Conservation (phyloP, 2,888 invertebrate genomes). For the Parnassius smintheus region DNA sequence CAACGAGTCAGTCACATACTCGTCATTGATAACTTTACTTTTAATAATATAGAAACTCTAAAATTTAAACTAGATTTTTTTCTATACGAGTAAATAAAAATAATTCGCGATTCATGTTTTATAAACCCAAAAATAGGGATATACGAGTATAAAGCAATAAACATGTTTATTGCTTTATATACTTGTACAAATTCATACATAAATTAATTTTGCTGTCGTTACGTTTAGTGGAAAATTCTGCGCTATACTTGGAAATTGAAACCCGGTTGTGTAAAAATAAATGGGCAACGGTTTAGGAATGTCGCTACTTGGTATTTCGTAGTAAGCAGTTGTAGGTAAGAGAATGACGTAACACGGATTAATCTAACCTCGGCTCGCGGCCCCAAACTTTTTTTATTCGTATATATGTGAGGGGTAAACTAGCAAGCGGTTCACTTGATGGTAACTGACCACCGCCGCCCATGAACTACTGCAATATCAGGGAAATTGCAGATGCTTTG, state of each 20-base stretch:
- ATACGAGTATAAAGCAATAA: not conserved
- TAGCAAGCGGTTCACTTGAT: no score
- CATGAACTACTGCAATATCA: no score
- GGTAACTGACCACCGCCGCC: no score
- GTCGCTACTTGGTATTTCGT: constrained; percentile 24
- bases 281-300: constrained; percentile 10
- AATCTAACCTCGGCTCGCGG: constrained; percentile 1
- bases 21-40: no score
- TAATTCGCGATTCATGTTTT: no score
- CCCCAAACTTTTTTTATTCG: not conserved
- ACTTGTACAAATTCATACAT: constrained; percentile 3
- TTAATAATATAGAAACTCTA: no score
- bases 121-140: no score
- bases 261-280: constrained; percentile 14
- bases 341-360: constrained; percentile 29
- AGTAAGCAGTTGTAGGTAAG: constrained; percentile 19
- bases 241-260: constrained; percentile 22
- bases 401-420: no score
- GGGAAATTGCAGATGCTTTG: no score
- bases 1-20: no score
- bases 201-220: constrained; percentile 16
- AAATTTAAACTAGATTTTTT: no score
- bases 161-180: not conserved
- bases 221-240: constrained; percentile 22
- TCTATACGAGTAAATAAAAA: no score